Evolutionary conservation across 2,888 invertebrate genomes (phyloP), one percentile per base, ranked within the genome.

Genomic region (Andrena bicolor): DNA sequence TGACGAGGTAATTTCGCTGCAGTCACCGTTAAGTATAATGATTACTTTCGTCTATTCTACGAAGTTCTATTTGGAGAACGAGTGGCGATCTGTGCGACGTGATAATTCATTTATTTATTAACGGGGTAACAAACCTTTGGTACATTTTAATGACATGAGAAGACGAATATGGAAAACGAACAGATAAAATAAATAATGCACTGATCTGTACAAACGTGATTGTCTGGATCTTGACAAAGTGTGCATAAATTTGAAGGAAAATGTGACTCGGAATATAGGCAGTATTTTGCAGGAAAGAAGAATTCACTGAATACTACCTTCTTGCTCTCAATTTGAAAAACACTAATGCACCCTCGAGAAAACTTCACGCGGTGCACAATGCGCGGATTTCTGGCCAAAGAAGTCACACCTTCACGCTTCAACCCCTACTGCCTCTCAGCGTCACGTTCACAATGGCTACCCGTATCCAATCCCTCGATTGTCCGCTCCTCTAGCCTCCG

Each of bases 1-100:
- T 23, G 28, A 41, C 13, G 26, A 23, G 10, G 70, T 76, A 70
- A 76, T 76, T 63, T 48, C 16, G 30, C 16, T 8, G 30, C 41
- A 13, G 51, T 63, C 56, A 32, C 10, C 60, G 13, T 23, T 49
- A 51, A 72, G 32, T 65, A 51, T 28, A 51, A 65, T 41, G 56
- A 65, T 72, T 51, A 60, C 48, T 66, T 60, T 60, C 49, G 72
- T 26, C n/a, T 30, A n/a, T 32, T 6, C 7, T 0, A 2, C 13
- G 68, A 60, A 26, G 30, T 28, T 41, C 26, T 20, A 6, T 58
- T 5, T 4, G 6, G 2, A 4, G 49, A 10, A 1, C 6, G 0
- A 2, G 13, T 1, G 32, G 35, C 3, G 20, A 32, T 23, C 53
- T 7, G 5, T 30, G 1, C 6, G 2, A 20, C 30, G 53, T n/a